Percentiles rank a stretch among this genome's conserved stretches.
Conservation (phyloP, 2,888 invertebrate genomes). For the Sinodicranocentrus sp. region DNA sequence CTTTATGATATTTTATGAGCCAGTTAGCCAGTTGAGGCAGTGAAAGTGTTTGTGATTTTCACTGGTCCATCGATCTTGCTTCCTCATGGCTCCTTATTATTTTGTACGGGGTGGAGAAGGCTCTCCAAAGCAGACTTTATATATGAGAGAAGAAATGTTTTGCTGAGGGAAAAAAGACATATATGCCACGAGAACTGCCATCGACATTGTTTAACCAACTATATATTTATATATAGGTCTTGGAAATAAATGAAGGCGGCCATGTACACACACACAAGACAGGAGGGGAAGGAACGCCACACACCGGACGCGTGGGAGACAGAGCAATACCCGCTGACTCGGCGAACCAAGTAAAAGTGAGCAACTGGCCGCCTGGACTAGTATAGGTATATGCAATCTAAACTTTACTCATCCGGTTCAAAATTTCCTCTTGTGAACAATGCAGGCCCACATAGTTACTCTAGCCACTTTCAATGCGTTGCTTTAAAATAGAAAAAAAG, state of each 20-base stretch:
- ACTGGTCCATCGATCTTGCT: neutral
- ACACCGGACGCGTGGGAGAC: slow-evolving; percentile 15
- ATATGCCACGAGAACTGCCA: slow-evolving; percentile 8
- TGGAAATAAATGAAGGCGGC: slow-evolving; percentile 52
- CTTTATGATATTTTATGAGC: slow-evolving; percentile 55
- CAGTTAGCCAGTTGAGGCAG: neutral
- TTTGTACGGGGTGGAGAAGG: too few relatives aligned
- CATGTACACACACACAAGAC: slow-evolving; percentile 37
- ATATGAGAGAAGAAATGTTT: too few relatives aligned
- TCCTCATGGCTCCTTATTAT: too few relatives aligned
- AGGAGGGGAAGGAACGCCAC: neutral
- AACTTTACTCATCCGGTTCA: slow-evolving; percentile 20
- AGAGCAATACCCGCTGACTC: slow-evolving; percentile 1
- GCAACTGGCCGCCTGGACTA: slow-evolving; percentile 14
- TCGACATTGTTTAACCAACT: too few relatives aligned
- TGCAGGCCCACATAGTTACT: too few relatives aligned
- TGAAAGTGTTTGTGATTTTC: too few relatives aligned
- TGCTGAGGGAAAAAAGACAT: too few relatives aligned
- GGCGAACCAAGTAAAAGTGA: neutral
- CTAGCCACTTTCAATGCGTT: slow-evolving; percentile 2
- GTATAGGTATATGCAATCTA: neutral
- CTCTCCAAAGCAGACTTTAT: too few relatives aligned
- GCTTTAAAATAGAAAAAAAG: too few relatives aligned
- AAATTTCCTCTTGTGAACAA: slow-evolving; percentile 1
- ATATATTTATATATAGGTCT: neutral